These are phyloP conservation scores for Sisor rabdophorus DNA, from an alignment of 2,113 vertebrate genomes.

Conservation along the genomic window DNA sequence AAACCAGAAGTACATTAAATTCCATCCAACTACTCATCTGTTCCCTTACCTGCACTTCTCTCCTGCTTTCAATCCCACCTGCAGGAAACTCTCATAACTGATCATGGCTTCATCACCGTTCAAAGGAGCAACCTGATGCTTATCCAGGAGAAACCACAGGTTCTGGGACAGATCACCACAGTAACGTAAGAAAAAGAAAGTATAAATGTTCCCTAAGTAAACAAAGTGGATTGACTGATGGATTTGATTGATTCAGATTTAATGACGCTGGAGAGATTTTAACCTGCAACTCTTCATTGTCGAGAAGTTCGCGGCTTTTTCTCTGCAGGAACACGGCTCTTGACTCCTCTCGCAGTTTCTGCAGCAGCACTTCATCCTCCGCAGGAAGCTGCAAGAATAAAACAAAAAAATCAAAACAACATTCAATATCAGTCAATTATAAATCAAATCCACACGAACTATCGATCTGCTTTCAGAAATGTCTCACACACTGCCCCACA, in stretches of 20 bases:
- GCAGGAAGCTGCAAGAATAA: slow-evolving; percentile 77
- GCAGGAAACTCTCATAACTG: slow-evolving; percentile 90
- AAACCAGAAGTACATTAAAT: no score
- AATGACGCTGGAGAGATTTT: neutral
- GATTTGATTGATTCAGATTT: no score
- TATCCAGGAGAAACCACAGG: slow-evolving; percentile 95
- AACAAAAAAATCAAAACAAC: no score
- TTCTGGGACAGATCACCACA: slow-evolving; percentile 69
- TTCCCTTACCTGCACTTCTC: slow-evolving; percentile 84
- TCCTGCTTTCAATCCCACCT: slow-evolving; percentile 89
- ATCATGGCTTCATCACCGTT: slow-evolving; percentile 95
- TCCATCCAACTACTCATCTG: no score
- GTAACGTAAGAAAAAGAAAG: neutral
- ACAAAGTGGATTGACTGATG: no score
- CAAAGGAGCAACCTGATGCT: slow-evolving; percentile 92
- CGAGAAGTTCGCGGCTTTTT: slow-evolving; percentile 92
- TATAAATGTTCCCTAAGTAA: no score
- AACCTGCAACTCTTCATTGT: slow-evolving; percentile 97
- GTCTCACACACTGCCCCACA: no score
- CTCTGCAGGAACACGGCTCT: slow-evolving; percentile 96
- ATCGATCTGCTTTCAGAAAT: no score
- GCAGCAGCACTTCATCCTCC: slow-evolving; percentile 92
- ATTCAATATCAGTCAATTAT: no score
- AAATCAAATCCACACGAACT: no score
- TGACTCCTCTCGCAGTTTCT: slow-evolving; percentile 96